Percentiles rank a stretch among this genome's conserved stretches.
These are phyloP conservation scores for Teleiodes luculella DNA, from an alignment of 2,888 invertebrate species.

Conservation along the genomic window DNA sequence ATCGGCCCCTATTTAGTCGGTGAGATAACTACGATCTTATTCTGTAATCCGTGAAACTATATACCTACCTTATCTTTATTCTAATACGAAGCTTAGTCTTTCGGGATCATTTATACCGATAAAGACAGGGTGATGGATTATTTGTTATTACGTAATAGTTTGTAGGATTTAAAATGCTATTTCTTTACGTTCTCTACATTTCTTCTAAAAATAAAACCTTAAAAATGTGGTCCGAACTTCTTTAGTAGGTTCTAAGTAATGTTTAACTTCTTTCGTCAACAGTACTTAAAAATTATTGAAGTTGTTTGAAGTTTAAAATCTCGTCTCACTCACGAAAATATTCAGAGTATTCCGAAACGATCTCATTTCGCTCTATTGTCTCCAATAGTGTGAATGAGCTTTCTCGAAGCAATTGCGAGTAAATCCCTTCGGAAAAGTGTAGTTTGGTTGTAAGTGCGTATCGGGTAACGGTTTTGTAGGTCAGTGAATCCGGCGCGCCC, in stretches of 20 bases:
- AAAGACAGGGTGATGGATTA: background rate
- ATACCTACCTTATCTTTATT: too few relatives aligned
- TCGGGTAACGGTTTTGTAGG: slow-evolving; percentile 32
- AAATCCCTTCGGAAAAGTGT: slow-evolving; percentile 23
- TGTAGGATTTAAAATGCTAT: too few relatives aligned
- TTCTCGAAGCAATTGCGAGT: slow-evolving; percentile 9
- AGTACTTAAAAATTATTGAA: too few relatives aligned
- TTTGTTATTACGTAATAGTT: background rate
- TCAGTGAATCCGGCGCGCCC: slow-evolving; percentile 27
- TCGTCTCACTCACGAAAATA: background rate
- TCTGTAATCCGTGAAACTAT: slow-evolving; percentile 1
- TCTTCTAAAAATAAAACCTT: too few relatives aligned
- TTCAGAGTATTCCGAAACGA: background rate
- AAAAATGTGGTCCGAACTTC: too few relatives aligned
- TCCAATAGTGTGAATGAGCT: background rate
- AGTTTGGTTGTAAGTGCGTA: slow-evolving; percentile 25
- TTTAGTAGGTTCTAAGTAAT: too few relatives aligned
- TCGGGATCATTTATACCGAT: background rate
- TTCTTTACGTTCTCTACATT: too few relatives aligned
- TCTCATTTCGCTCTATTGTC: background rate
- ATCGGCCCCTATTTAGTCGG: slow-evolving; percentile 89
- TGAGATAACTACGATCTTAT: slow-evolving; percentile 41
- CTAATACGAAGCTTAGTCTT: slow-evolving; percentile 7
- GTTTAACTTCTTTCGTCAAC: too few relatives aligned
- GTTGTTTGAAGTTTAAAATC: too few relatives aligned